Base-by-base conservation (phyloP, 2,888 invertebrate species). In the Scaptomyza flava region DNA sequence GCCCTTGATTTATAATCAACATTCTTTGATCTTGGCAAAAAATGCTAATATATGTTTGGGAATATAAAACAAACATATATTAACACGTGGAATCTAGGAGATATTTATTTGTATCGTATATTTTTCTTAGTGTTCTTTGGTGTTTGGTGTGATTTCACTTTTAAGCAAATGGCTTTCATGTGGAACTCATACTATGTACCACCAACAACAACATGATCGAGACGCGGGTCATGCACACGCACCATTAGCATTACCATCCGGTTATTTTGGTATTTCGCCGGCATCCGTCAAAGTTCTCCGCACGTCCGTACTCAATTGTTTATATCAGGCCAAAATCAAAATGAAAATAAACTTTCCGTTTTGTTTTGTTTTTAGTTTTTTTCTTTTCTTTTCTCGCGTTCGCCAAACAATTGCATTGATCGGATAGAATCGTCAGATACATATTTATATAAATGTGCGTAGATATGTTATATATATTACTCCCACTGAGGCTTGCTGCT, bases 271-370 rank as follows among this genome's bases (percentile, higher is more conserved):
- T 79, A 87, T 84, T 65, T 72, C 72, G 50, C 42, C 60, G 72
- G 81, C 75, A 89, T 86, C 89, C 87, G 87, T 81, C 87, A 86
- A 41, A 78, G 57, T 78, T 11, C 6, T 27, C 63, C 77, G 48
- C 64, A 61, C 82, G 47, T 58, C 45, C 68, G 41, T 23, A 45
- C 45, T 53, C 52, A 66, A 81, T 81, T 83, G 83, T 83, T 89
- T 83, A 83, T 85, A 87, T 75, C 85, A 52, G 47, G 3, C 38
- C 71, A 41, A 63, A 72, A 81, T 79, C 72, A 53, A 79, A 76
- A 83, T 81, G 71, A 87, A 83, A 88, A 88, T 83, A 70, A 86
- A 80, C 81, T 23, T 56, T 60, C 53, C 50, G 8, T 38, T 17
- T 12, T 36, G 1, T 48, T 30, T 62, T 53, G 52, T 58, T 48